Percentiles rank a stretch among this genome's conserved stretches.
Conservation (phyloP, 2,797 vertebrate genomes). For the Malurus splendens region DNA sequence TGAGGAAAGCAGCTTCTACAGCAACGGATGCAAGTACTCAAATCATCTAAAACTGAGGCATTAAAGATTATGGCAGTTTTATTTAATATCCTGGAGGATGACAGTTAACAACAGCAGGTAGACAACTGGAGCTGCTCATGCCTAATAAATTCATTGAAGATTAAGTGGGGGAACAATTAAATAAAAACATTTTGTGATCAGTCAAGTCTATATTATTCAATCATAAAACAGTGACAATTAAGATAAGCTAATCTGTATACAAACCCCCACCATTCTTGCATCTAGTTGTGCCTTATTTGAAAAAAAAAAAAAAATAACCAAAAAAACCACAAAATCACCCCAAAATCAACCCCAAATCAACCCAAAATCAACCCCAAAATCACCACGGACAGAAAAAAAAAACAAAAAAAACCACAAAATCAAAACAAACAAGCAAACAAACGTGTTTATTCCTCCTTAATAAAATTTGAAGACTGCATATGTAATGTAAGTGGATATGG, state of each 20-base stretch:
- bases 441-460: neutral
- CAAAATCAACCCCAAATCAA: too few relatives aligned
- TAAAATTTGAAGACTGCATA: neutral
- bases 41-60: constrained; percentile 2
- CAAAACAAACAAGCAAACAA: neutral
- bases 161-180: neutral
- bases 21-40: neutral
- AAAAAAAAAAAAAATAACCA: too few relatives aligned
- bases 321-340: too few relatives aligned
- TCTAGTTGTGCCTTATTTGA: neutral
- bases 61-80: constrained; percentile 30
- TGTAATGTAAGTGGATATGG: neutral
- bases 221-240: neutral
- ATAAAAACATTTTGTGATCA: neutral
- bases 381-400: too few relatives aligned
- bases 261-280: neutral
- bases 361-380: too few relatives aligned
- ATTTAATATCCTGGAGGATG: constrained; percentile 25
- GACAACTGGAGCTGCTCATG: neutral
- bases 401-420: neutral
- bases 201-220: neutral
- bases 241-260: neutral
- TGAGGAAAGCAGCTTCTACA: constrained; percentile 20
- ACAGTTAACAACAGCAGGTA: constrained; percentile 1
- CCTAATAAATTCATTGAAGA: neutral